Conservation (phyloP, 2,113 vertebrate genomes). For the Rafetus swinhoei region DNA sequence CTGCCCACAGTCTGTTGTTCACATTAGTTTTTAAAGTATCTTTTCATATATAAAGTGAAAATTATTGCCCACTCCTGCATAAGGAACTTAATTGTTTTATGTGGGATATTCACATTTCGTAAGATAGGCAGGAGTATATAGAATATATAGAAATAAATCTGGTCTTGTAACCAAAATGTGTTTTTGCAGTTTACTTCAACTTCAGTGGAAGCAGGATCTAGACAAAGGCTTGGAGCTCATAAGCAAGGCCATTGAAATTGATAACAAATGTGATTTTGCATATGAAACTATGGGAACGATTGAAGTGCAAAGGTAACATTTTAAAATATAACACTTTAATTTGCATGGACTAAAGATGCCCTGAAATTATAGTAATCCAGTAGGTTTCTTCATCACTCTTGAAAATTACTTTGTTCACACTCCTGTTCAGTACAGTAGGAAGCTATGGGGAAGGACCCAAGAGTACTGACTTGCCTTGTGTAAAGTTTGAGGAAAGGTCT, state of each 20-base stretch:
- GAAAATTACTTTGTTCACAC: not conserved
- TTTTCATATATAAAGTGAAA: not conserved
- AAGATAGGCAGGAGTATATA: not conserved
- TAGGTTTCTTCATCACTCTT: not conserved
- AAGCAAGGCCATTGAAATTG: constrained; percentile 98
- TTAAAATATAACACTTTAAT: not conserved
- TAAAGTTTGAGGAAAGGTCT: not conserved
- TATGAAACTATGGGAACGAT: constrained; percentile 99
- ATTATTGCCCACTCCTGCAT: not conserved
- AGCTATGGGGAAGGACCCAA: not conserved
- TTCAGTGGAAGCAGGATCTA: constrained; percentile 99
- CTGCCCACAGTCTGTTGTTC: not conserved
- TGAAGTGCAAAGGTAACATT: constrained; percentile 95
- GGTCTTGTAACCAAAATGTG: constrained; percentile 25
- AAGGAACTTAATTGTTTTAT: not conserved
- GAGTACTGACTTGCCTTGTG: not conserved
- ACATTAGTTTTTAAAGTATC: not conserved
- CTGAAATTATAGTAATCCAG: not conserved
- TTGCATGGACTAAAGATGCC: not conserved
- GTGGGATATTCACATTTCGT: not conserved
- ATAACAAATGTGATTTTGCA: constrained; percentile 99
- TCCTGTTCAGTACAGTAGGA: not conserved
- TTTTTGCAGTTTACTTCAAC: constrained; percentile 92
- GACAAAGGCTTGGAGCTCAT: constrained; percentile 97
- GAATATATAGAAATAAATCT: not conserved